Percentiles rank a stretch among this genome's conserved stretches.
These are phyloP conservation scores for Blomia tropicalis DNA, from an alignment of 2,888 invertebrate species.

Conservation along the genomic window DNA sequence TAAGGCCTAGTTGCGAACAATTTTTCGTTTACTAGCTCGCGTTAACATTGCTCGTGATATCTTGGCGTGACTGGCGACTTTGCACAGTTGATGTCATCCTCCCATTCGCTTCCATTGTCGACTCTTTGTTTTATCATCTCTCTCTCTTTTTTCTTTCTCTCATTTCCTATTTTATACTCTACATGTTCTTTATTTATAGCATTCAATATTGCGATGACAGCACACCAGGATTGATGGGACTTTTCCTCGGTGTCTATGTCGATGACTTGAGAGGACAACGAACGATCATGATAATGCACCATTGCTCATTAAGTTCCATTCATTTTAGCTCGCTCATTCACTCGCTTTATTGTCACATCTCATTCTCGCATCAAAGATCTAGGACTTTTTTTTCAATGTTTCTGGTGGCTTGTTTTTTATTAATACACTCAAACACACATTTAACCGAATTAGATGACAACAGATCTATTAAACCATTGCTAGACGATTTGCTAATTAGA, in stretches of 20 bases:
- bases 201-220: constrained; percentile 13
- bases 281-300: no score
- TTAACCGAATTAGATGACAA: neutral
- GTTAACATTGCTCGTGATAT: neutral
- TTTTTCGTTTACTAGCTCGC: neutral
- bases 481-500: constrained; percentile 7
- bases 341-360: neutral
- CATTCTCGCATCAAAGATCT: no score
- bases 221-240: constrained; percentile 4
- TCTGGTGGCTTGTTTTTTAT: neutral
- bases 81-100: neutral
- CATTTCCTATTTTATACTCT: neutral
- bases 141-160: neutral
- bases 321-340: neutral
- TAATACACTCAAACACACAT: no score
- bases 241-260: neutral
- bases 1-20: neutral
- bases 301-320: no score
- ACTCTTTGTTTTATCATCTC: neutral
- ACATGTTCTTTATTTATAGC: constrained; percentile 1
- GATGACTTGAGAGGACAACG: neutral
- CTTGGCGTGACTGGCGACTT: neutral
- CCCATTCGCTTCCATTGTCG: neutral
- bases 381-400: no score
- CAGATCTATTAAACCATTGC: neutral